Conservation (phyloP, 2,113 vertebrate species). For the Boulengeromyrus knoepffleri region DNA sequence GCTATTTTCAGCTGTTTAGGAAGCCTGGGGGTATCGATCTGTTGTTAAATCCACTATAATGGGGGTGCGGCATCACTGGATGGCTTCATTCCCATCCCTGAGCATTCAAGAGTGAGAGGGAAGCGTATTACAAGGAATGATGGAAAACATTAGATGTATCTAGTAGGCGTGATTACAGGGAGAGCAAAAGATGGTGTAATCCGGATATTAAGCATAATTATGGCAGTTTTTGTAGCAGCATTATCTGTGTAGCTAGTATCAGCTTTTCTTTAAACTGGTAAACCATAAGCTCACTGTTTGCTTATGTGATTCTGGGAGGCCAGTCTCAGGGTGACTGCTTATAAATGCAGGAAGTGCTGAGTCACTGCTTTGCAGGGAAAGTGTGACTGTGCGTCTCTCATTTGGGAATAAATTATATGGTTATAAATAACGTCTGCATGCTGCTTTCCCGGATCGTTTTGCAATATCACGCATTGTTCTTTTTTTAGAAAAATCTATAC, state of each 20-base stretch:
- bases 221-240: not conserved
- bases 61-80: not conserved
- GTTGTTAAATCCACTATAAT: not conserved
- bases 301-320: not conserved
- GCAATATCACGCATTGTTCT: not conserved
- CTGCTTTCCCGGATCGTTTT: not conserved
- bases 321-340: not conserved
- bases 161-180: not conserved
- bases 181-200: not conserved
- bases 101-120: constrained; percentile 12
- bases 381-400: not conserved
- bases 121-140: constrained; percentile 13
- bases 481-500: not conserved
- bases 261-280: not conserved
- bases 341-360: not conserved
- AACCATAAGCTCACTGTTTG: not conserved
- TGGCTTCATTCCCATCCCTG: constrained; percentile 16
- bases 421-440: not conserved
- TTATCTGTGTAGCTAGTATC: not conserved
- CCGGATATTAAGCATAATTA: not conserved
- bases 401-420: not conserved
- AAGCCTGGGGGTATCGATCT: not conserved
- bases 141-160: constrained; percentile 6
- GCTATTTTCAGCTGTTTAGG: not conserved
- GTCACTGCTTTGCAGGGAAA: not conserved